Percentiles rank a stretch among this genome's conserved stretches.
These are phyloP conservation scores for Exephanes ischioxanthus DNA, from an alignment of 2,888 invertebrate genomes.

Conservation along the genomic window DNA sequence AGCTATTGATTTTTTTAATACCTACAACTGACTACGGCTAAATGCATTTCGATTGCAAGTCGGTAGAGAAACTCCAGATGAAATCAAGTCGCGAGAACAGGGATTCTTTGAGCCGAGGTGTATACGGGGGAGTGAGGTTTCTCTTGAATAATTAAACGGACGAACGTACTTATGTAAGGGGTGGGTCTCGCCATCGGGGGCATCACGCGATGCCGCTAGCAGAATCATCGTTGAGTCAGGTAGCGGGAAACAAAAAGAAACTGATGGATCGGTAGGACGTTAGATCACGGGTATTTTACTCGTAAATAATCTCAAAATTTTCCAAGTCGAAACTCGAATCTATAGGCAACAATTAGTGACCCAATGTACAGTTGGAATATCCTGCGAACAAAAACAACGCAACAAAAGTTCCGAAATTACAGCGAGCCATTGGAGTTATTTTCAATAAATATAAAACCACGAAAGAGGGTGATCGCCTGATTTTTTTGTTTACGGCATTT, in stretches of 20 bases:
- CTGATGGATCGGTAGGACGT: slow-evolving; percentile 33
- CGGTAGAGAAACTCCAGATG: background rate
- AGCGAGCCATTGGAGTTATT: too few relatives aligned
- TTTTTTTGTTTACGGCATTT: background rate
- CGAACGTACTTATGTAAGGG: background rate
- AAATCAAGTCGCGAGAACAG: background rate
- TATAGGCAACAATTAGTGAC: background rate
- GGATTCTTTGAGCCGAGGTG: background rate
- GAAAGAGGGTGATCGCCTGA: slow-evolving; percentile 4
- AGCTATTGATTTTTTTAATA: slow-evolving; percentile 11
- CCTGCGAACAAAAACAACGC: too few relatives aligned
- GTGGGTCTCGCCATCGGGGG: background rate
- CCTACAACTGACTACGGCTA: background rate
- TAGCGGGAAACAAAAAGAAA: slow-evolving; percentile 28
- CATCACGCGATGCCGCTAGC: slow-evolving; percentile 43
- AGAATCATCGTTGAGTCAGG: slow-evolving; percentile 58
- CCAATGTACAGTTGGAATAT: too few relatives aligned
- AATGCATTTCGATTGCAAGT: background rate
- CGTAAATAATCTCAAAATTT: background rate
- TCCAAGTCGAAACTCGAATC: background rate
- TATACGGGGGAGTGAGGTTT: background rate
- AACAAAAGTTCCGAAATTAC: too few relatives aligned
- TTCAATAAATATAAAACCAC: background rate
- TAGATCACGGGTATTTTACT: slow-evolving; percentile 20
- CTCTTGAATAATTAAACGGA: slow-evolving; percentile 49